These are phyloP conservation scores for Pemphigus obesinymphae DNA, from an alignment of 1,140 invertebrate species.

Conservation along the genomic window DNA sequence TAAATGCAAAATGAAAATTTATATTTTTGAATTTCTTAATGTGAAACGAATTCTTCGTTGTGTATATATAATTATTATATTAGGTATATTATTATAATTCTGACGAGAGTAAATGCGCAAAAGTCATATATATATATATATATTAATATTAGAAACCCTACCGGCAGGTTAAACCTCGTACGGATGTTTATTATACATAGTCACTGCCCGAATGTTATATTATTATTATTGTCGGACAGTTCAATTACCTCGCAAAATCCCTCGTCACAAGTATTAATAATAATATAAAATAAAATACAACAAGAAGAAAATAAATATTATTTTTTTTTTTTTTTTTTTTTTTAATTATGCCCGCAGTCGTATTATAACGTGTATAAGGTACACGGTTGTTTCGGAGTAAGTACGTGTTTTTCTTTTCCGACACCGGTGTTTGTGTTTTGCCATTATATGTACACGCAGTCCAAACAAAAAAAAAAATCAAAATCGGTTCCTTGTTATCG, in stretches of 20 bases:
- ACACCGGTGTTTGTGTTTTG: slow-evolving; percentile 12
- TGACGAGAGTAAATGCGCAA: neutral
- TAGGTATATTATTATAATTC: no score
- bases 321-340: no score
- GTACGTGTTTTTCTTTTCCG: neutral
- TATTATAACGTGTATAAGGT: no score
- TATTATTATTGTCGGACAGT: neutral
- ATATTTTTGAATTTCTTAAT: no score
- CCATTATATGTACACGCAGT: no score
- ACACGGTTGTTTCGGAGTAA: neutral
- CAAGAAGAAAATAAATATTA: neutral
- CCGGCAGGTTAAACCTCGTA: no score
- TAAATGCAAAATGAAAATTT: no score
- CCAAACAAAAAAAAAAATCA: slow-evolving; percentile 27
- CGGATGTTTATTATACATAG: neutral
- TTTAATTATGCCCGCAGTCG: neutral
- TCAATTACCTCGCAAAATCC: neutral
- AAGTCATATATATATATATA: no score
- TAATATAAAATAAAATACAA: neutral
- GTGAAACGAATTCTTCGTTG: no score
- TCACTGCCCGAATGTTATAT: neutral
- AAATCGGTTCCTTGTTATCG: slow-evolving; percentile 35
- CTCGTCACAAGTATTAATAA: no score
- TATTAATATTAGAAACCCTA: no score
- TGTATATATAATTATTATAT: no score